Percentiles rank a stretch among this genome's conserved stretches.
These are phyloP conservation scores for Endotricha flammealis DNA, from an alignment of 2,888 invertebrate genomes.

Conservation along the genomic window DNA sequence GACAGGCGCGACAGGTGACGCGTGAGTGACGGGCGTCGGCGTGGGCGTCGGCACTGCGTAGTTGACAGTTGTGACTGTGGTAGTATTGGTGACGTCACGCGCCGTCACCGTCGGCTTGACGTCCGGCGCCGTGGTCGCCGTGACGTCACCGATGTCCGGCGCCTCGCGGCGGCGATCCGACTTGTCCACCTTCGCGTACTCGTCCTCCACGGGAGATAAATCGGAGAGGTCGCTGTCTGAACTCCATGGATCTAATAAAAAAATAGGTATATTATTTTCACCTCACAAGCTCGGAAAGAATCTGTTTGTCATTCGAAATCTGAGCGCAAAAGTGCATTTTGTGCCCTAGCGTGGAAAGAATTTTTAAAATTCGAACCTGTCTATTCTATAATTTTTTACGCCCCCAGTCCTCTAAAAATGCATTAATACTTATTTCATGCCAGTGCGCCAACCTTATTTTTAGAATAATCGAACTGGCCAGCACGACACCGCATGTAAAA, in stretches of 20 bases:
- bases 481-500: no score
- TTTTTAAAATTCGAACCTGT: no score
- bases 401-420: no score
- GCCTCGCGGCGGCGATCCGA: conserved; percentile 56
- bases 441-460: no score
- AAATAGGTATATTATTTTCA: neutral
- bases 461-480: no score
- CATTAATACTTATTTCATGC: no score
- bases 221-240: conserved; percentile 93
- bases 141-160: conserved; percentile 67
- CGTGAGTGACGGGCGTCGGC: conserved; percentile 8
- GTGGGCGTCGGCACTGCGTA: conserved; percentile 5
- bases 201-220: conserved; percentile 87
- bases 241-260: conserved; percentile 81
- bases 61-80: conserved; percentile 17
- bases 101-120: conserved; percentile 18
- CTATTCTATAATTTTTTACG: no score
- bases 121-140: conserved; percentile 39
- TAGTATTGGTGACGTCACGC: conserved; percentile 13
- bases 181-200: conserved; percentile 70
- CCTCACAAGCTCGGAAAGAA: no score
- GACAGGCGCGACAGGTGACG: conserved; percentile 15
- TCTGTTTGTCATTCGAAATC: no score
- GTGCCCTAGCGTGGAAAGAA: no score
- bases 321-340: no score